These are phyloP conservation scores for Protophormia terraenovae DNA, from an alignment of 2,888 invertebrate species.

Conservation along the genomic window DNA sequence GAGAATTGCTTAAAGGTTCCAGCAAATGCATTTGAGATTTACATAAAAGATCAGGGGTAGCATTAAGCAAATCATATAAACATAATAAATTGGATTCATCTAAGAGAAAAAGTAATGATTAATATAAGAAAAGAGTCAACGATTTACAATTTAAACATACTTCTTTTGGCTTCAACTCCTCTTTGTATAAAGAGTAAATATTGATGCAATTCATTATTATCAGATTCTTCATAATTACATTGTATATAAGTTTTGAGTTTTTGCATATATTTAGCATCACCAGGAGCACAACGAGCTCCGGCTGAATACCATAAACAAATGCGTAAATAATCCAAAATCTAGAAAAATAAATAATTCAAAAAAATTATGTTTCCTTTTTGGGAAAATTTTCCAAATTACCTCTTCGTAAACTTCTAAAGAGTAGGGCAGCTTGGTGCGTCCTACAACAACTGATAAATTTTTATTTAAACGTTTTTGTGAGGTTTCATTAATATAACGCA, in stretches of 20 bases:
- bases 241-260: constrained; percentile 85
- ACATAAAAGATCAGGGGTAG: constrained; percentile 87
- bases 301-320: constrained; percentile 88
- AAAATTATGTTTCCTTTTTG: background rate
- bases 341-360: background rate
- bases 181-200: constrained; percentile 87
- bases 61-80: constrained; percentile 92
- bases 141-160: constrained; percentile 78
- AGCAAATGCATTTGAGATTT: constrained; percentile 83
- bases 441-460: constrained; percentile 84
- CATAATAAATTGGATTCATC: constrained; percentile 84
- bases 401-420: constrained; percentile 88
- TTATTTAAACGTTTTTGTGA: constrained; percentile 84
- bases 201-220: constrained; percentile 84
- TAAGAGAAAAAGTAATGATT: constrained; percentile 57
- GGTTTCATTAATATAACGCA: constrained; percentile 87
- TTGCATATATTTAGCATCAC: constrained; percentile 83
- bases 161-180: constrained; percentile 86
- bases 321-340: constrained; percentile 87
- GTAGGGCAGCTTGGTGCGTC: constrained; percentile 88
- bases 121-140: background rate
- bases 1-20: constrained; percentile 80
- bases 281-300: constrained; percentile 85
- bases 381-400: constrained; percentile 81
- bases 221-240: constrained; percentile 82